phyloP scores from a whole-genome alignment of 2,888 invertebrate species.

The Eupithecia exiguata region DNA sequence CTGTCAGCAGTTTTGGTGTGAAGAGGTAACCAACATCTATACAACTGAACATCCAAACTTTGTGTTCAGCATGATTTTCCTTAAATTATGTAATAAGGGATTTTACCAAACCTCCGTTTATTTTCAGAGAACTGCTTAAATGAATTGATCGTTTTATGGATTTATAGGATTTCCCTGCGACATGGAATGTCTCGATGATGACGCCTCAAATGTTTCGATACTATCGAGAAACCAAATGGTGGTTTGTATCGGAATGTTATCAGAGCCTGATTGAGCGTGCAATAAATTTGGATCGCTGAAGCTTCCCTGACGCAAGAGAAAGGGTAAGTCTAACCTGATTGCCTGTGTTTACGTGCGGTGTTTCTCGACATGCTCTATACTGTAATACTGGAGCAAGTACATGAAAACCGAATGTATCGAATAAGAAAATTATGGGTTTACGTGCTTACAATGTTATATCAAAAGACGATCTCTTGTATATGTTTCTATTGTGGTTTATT shows the following conservation, averaged over 20 bases:
- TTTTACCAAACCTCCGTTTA: no score
- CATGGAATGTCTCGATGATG: no score
- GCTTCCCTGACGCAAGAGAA: constrained; percentile 34
- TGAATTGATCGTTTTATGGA: no score
- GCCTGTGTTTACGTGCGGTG: neutral
- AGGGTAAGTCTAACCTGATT: constrained; percentile 14
- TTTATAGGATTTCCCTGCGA: no score
- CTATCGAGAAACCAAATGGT: constrained; percentile 20
- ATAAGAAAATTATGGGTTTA: constrained; percentile 9
- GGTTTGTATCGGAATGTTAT: constrained; percentile 55
- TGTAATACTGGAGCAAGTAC: neutral
- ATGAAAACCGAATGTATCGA: neutral
- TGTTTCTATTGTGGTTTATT: neutral
- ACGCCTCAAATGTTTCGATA: neutral
- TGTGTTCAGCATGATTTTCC: no score
- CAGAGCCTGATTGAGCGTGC: constrained; percentile 65
- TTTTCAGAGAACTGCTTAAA: no score
- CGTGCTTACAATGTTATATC: constrained; percentile 12
- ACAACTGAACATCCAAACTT: no score
- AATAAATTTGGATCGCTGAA: constrained; percentile 67
- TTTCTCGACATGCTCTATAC: constrained; percentile 4
- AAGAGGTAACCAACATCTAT: no score
- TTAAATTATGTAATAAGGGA: no score
- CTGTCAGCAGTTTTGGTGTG: no score
- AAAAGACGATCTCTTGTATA: neutral